Evolutionary conservation across 2,113 vertebrate species (phyloP).

Genomic region (Plecotus auritus): DNA sequence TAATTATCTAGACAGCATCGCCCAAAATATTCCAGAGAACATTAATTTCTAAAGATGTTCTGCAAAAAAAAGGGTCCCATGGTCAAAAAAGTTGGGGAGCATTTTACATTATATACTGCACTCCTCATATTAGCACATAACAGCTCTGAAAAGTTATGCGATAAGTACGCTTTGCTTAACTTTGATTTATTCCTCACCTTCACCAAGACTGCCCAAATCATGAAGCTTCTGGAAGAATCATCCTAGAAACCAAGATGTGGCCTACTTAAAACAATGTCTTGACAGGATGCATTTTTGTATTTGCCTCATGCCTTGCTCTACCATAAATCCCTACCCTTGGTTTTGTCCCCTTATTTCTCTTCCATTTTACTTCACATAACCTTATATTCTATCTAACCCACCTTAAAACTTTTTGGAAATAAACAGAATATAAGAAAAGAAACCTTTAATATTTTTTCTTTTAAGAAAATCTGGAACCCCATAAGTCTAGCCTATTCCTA

Average conservation of each 20-base stretch:
- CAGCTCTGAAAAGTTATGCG: neutral
- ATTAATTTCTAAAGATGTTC: conserved; percentile 23
- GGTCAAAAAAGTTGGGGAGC: neutral
- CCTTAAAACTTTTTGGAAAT: conserved; percentile 35
- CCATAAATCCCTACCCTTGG: neutral
- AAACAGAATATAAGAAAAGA: neutral
- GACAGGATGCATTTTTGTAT: neutral
- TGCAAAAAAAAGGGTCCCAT: neutral
- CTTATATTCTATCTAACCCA: neutral
- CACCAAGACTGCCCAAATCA: neutral
- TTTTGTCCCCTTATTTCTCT: conserved; percentile 27
- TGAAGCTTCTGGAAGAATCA: conserved; percentile 20
- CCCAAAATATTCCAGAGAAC: conserved; percentile 17
- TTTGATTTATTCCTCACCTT: neutral
- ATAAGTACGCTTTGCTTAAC: conserved; percentile 15
- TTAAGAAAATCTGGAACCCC: neutral
- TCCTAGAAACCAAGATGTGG: conserved; percentile 19
- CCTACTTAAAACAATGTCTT: conserved; percentile 19
- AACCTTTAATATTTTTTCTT: neutral
- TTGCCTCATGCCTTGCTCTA: neutral
- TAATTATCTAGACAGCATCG: neutral
- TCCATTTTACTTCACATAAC: conserved; percentile 36
- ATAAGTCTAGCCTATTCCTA: neutral
- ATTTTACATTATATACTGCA: neutral
- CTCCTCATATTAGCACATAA: conserved; percentile 11